Base-by-base conservation (phyloP, 2,888 invertebrate genomes). In the Hartigia nigra region DNA sequence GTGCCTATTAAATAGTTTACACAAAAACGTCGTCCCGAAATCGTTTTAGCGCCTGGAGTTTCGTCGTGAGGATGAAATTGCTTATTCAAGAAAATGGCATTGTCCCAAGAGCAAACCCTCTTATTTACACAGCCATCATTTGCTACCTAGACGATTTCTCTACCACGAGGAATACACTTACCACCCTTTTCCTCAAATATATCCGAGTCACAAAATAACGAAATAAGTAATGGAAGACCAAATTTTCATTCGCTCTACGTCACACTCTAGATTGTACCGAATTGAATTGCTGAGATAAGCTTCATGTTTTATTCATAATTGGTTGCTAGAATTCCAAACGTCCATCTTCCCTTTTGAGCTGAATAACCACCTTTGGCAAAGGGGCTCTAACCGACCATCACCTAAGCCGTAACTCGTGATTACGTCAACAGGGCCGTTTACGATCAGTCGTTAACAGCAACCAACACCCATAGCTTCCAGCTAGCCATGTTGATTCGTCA, bases 221-320 rank as follows among this genome's bases (percentile, higher is more conserved):
- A 55, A 55, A 9, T 55, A 55, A 4, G 55, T 23, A 23, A 55
- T 55, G 23, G 55, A 9, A 2, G 55, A 5, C 14, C 5, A 55
- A 55, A 55, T 55, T 9, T 23, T 55, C 23, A 23, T 23, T 55
- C 55, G 55, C 23, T 23, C 9, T 55, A 23, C 55, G 23, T 55
- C 39, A 55, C 55, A 32, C 55, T 31, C 12, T n/a, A 39, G 31
- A 75, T 31, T 75, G n/a, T 31, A 37, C 69, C 69, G n/a, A 69
- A 34, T 32, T 35, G 69, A n/a, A 76, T 31, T 69, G 55, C 39
- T 39, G n/a, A n/a, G 76, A 39, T 12, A n/a, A 70, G 35, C 23
- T 35, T 31, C 31, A 77, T 75, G 70, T 77, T 77, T 77, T 75
- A 75, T 77, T 75, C 69, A 75, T 77, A 77, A 77, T 75, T 39